Percentiles rank a stretch among this genome's conserved stretches.
These are phyloP conservation scores for Oeneis ivallda DNA, from an alignment of 2,888 invertebrate species.

Conservation along the genomic window DNA sequence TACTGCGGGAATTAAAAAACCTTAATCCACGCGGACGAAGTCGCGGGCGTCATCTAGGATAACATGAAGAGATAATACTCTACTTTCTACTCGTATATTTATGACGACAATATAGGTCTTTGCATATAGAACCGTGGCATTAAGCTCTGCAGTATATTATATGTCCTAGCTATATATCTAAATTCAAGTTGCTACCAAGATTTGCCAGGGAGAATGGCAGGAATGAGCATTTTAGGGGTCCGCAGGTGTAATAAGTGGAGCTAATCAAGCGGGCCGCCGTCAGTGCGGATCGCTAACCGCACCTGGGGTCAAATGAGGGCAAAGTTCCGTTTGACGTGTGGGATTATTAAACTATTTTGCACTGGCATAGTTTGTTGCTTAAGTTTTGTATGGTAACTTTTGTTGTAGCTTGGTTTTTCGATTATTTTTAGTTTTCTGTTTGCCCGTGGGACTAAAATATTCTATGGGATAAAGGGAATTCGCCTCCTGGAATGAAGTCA, in stretches of 20 bases:
- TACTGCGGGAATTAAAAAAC: too few relatives aligned
- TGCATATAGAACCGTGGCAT: conserved; percentile 8
- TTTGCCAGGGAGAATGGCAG: conserved; percentile 19
- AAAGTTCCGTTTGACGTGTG: conserved; percentile 2
- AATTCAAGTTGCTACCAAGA: conserved; percentile 24
- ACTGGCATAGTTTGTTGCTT: conserved; percentile 6
- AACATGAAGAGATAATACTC: neutral
- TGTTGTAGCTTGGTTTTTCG: too few relatives aligned
- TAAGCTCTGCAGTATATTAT: neutral
- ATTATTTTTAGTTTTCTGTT: too few relatives aligned
- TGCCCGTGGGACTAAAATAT: too few relatives aligned
- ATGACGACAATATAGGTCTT: neutral
- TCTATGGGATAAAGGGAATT: too few relatives aligned
- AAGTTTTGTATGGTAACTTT: neutral
- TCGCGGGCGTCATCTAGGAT: too few relatives aligned
- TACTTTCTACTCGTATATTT: neutral
- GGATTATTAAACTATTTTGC: conserved; percentile 16
- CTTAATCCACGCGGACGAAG: too few relatives aligned
- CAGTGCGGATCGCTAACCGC: conserved; percentile 32
- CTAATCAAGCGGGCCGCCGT: conserved; percentile 36
- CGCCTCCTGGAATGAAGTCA: too few relatives aligned
- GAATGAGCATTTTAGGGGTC: conserved; percentile 20
- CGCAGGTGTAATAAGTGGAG: conserved; percentile 37
- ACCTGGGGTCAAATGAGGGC: conserved; percentile 32
- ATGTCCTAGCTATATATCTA: neutral